Base-by-base conservation (phyloP, 1,140 invertebrate genomes). In the Dolichoris vasculosae region DNA sequence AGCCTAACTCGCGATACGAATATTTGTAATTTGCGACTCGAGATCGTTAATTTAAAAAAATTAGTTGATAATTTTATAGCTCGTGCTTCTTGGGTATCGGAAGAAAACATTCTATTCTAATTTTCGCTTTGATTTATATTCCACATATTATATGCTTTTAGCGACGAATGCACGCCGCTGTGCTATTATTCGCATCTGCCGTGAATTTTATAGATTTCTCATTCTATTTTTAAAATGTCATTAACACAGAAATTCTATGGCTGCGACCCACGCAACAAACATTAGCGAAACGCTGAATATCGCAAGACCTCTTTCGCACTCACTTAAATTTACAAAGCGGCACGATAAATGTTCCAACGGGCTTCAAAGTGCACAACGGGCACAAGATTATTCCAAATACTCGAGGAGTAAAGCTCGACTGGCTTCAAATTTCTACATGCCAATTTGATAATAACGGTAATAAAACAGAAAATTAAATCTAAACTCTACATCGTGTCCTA, bases 181-280 rank as follows among this genome's bases (percentile, higher is more conserved):
- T 32, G 67, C 83, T 81, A 86, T 86, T 86, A 86, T 86, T 86
- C 85, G 80, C 80, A 86, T 86, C 85, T 67, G 80, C 30, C 64
- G 63, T 9, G 64, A 48, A 83, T 86, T 86, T 86, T 86, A 86
- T 86, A 86, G 85, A 86, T 86, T 79, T 73, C 23, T n/a, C n/a
- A 43, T 9, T 79, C 76, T 86, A 86, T 86, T 83, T 73, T 73
- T 71, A 73, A 69, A 78, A 69, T 51, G 85, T 86, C 85, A 82
- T 86, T 86, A 86, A 86, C 81, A 86, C 85, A 86, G 85, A 86
- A 86, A 83, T 86, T 86, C 85, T 86, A 86, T 86, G 75, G 76
- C 81, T 38, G 80, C 80, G 63, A 46, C 73, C 84, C 79, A 75
- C 71, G 84, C 84, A 82, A 78, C 79, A 78, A 82, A 78, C 84